Evolutionary conservation across 2,888 invertebrate genomes (phyloP), one percentile per base, ranked within the genome.

Genomic region (Eumacrocentrus americanus): DNA sequence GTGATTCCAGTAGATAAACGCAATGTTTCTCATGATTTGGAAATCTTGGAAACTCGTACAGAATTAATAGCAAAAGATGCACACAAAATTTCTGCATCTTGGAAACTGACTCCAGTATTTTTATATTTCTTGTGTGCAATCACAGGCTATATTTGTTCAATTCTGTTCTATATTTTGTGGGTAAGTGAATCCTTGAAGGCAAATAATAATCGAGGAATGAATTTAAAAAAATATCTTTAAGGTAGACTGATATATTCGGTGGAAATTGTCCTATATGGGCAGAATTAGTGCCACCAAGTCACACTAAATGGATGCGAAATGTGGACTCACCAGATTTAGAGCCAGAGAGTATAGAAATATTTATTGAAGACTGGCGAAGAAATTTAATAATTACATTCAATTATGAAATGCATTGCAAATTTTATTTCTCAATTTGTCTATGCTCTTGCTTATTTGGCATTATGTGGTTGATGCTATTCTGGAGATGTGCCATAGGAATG

Each of bases 401-500:
- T 18, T 42, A 44, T 16, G 46, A 62, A 22, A 34, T 14, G 5
- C 63, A 64, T 37, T 71, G 71, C 38, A 44, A 58, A 12, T 48
- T 63, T 9, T 67, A 65, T 65, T 61, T 64, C 29, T 51, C 57
- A 4, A 42, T 66, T 42, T 60, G 84, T 0, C 77, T 84, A 0
- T 75, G 82, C 14, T 85, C 83, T 0, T 84, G 82, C 0, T 81
- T 83, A 47, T 84, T 82, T 60, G 85, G 84, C 0, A 75, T 84
- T 1, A 76, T 82, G 12, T 84, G 84, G 84, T 82, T 83, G 4
- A 82, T 82, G 2, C 81, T 85, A 77, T 85, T 85, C 62, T 72
- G 83, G 2, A 84, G 85, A 81, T 85, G 84, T 65, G 83, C 81
- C n/a, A 72, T 78, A 0, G 80, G 80, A 53, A 83, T 83, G 85